Evolutionary conservation across 2,797 vertebrate genomes (phyloP), one percentile per base, ranked within the genome.

Genomic region (Premnoplex brunnescens): DNA sequence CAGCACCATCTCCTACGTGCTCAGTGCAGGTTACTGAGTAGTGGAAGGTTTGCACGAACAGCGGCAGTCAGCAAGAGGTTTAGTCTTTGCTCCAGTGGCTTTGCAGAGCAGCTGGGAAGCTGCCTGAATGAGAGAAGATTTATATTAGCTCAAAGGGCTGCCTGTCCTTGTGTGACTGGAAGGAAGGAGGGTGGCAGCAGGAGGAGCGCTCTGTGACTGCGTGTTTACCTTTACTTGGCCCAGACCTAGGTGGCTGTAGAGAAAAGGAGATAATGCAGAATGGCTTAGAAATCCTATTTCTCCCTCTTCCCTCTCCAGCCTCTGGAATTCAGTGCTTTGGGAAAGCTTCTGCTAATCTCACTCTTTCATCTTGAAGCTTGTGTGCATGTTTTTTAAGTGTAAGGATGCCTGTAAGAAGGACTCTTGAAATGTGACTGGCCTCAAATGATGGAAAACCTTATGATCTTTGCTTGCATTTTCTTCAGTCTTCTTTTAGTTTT

Each of bases 341-440:
- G 41, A 75, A 60, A 41, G 39, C 28, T 81, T 74, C 18, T 37
- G 36, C 32, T 81, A 37, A 71, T 74, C 58, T 81, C 49, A 22
- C 12, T 48, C 10, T 73, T 88, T 82, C 48, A 49, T 58, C 62
- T 37, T 55, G 58, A 78, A 49, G 39, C 24, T n/a, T 58, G 7
- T 0, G 1, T 59, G 21, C 0, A 0, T 71, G 44, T n/a, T 22
- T 89, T 43, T 68, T 66, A 81, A 81, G 60, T 6, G 10, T 48
- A 60, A 69, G 15, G 14, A 10, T 27, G 51, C 34, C 67, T 78
- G 56, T 46, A 41, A 72, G 41, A 37, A 75, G 46, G 59, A 49
- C n/a, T 52, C 20, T 7, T 41, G 39, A 41, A 43, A 54, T 3
- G 8, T 9, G 26, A 81, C 44, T 16, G 36, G 22, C 36, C 71